Base-by-base conservation (phyloP, 2,797 vertebrate species). In the Streptopelia turtur region DNA sequence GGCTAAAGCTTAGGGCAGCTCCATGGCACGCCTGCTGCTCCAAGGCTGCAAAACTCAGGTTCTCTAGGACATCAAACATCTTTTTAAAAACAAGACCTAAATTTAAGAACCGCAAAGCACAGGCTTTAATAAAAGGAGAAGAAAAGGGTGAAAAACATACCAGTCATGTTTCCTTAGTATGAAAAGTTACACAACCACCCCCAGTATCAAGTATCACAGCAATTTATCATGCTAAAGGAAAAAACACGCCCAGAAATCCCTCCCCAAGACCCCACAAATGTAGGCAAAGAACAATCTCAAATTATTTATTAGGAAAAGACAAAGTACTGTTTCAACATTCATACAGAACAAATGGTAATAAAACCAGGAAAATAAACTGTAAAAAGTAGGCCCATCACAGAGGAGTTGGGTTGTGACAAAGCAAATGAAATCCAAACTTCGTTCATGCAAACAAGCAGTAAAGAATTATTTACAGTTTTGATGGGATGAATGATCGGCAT, bases 291-390 rank as follows among this genome's bases (percentile, higher is more conserved):
- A 94, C 76, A 93, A 96, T 93, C 79, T 96, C 86, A 93, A 93
- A 70, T 96, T 90, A 97, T 98, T 98, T 98, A 97, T 98, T 98
- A 97, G 96, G 94, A 97, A 98, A 98, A 97, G 96, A 94, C 94
- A 95, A 97, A 95, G 96, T 93, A 97, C 94, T 97, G 94, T 93
- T 95, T 88, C 53, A 93, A 96, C 91, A 94, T 96, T 96, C 95
- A 90, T 96, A 97, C 90, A 96, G 95, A 97, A 94, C 90, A 97
- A 97, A 95, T 87, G 92, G 55, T 82, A 97, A 96, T 84, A 96
- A 97, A 97, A 71, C 78, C 92, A 96, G 96, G 92, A 97, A 98
- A 97, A 95, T 65, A 95, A 95, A 96, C 84, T 89, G 95, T 89
- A 97, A 93, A 95, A 97, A 76, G 65, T 66, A 95, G 94, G 96